Evolutionary conservation across 2,888 invertebrate species (phyloP).

Genomic region (Volucella zonaria): DNA sequence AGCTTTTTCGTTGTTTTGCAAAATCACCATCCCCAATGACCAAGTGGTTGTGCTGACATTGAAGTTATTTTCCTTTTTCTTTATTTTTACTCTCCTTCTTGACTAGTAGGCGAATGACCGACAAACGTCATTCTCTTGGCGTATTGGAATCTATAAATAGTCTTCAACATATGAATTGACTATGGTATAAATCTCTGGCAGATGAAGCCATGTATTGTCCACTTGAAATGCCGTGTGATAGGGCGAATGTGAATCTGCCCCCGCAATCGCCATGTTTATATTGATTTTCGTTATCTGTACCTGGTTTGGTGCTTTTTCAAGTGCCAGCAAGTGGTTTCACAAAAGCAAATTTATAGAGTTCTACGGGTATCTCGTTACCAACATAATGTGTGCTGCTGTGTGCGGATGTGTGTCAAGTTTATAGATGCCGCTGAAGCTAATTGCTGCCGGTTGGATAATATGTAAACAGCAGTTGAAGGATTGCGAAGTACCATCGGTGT

Average conservation of each 20-base stretch:
- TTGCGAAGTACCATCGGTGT: too few relatives aligned
- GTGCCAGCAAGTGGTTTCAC: too few relatives aligned
- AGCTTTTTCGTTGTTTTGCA: not conserved
- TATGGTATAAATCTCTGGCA: not conserved
- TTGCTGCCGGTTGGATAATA: too few relatives aligned
- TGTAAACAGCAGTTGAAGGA: too few relatives aligned
- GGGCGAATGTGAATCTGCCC: not conserved
- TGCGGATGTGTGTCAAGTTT: too few relatives aligned
- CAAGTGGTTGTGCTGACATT: conserved; percentile 4
- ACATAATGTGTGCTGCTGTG: too few relatives aligned
- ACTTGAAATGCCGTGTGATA: not conserved
- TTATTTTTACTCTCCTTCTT: not conserved
- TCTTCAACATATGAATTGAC: conserved; percentile 21
- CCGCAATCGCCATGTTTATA: not conserved
- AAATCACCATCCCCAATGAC: not conserved
- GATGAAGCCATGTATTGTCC: conserved; percentile 13
- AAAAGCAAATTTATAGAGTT: too few relatives aligned
- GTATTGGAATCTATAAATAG: conserved; percentile 30
- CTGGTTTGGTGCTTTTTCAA: not conserved
- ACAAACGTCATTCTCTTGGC: not conserved
- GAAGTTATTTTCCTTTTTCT: conserved; percentile 2
- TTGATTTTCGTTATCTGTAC: not conserved
- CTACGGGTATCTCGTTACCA: too few relatives aligned
- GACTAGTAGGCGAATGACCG: conserved; percentile 20
- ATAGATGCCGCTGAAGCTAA: too few relatives aligned